Evolutionary conservation across 2,113 vertebrate genomes (phyloP), one percentile per base, ranked within the genome.

Genomic region (Speoplatyrhinus poulsoni): DNA sequence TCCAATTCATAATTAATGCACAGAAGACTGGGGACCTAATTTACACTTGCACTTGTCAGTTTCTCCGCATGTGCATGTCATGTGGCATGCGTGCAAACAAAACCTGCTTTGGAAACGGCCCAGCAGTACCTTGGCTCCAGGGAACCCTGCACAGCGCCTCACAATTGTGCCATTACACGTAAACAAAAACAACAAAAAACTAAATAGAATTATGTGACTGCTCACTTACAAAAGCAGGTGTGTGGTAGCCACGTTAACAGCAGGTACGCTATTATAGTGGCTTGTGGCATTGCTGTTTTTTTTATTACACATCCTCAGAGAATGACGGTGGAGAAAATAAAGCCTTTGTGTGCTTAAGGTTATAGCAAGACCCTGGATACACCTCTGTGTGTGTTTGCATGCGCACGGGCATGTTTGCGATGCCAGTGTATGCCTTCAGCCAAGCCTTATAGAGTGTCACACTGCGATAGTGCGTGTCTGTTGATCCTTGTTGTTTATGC

Each of bases 1-100:
- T 80, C 83, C 87, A 90, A 91, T 91, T 93, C 82, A 90, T 93
- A 92, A 92, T 93, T 92, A 90, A 93, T 92, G 92, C 62, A 41
- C 65, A 82, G 81, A 83, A 88, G 91, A 85, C 87, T 88, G 85
- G 89, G 90, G 91, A 91, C 87, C 89, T 90, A 87, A 92, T 92
- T 92, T 91, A 92, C 88, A 90, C 88, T 87, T 87, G 87, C 89
- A 84, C 87, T 88, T 90, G 88, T 90, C 90, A 84, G 80, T 79
- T 88, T 75, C 83, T 81, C 83, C 87, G 88, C 85, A 85, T 86
- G 88, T 86, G 87, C 88, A 89, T 91, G 90, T 92, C 92, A 87
- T 87, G 84, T 80, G 81, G 82, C 80, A 89, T 91, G 70, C 87
- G 72, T 70, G 88, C 89, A 92, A 90, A 90, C 91, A 90, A 60